Base-by-base conservation (phyloP, 2,888 invertebrate species). In the Sisyra nigra region DNA sequence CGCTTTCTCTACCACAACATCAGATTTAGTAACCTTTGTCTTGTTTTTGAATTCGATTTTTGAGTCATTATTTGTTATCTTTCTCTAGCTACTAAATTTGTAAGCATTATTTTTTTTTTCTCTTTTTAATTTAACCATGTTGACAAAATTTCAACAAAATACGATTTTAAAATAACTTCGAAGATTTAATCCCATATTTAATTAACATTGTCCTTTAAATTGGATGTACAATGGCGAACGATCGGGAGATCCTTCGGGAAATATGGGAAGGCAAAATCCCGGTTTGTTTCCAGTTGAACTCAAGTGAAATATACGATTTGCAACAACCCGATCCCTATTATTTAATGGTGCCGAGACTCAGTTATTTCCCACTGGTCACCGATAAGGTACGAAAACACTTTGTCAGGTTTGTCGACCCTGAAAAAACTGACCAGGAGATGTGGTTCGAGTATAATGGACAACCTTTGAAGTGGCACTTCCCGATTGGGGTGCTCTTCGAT, bases 231-330 rank as follows among this genome's bases (percentile, higher is more conserved):
- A 93, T 93, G 93, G 89, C 91, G 48, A 88, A 91, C 57, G 97
- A 98, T 62, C 74, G 93, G 55, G 92, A 97, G 73, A 81, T 96
- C 45, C 66, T 94, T 44, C 73, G 94, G 45, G 91, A 92, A 67
- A 79, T 94, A 53, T 97, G 96, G 96, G 91, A 93, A 54, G 92
- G 92, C 15, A 85, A 87, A 62, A 69, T 98, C 40, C 94, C 97
- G 0, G 78, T 96, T 44, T 89, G 91, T 63, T 96, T 98, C 62
- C 79, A 80, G 54, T 67, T 97, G 40, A 77, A 89, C 54, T 72
- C 81, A 29, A 87, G 92, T 54, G 94, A 97, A 71, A 80, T 89
- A 18, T 78, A 76, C 59, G 85, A 86, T 54, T 71, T 91, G 36
- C 87, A 88, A 57, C 82, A 85, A 52, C 93, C 94, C 8, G 93